Evolutionary conservation across 2,888 invertebrate species (phyloP).

Genomic region (Cryptophagus acutangulus): DNA sequence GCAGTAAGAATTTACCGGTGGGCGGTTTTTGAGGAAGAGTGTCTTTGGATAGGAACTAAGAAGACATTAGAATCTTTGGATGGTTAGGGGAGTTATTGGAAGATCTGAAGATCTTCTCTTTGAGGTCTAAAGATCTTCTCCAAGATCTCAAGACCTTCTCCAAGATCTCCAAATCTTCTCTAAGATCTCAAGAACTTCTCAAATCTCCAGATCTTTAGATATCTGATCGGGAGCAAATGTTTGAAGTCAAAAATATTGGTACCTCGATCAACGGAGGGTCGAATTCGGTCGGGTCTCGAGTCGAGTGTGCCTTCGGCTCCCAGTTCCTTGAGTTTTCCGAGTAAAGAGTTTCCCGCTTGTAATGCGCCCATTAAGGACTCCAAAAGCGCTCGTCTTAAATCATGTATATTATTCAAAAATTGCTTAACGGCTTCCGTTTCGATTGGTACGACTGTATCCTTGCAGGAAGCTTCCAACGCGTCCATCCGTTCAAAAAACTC

Average conservation of each 20-base stretch:
- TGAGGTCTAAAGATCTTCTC: no score
- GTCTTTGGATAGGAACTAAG: no score
- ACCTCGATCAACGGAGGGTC: constrained; percentile 49
- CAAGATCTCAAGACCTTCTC: no score
- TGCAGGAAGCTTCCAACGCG: constrained; percentile 64
- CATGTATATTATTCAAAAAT: constrained; percentile 65
- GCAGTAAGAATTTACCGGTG: neutral
- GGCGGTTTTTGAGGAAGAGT: neutral
- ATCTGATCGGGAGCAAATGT: no score
- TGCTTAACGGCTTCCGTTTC: constrained; percentile 69
- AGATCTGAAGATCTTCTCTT: no score
- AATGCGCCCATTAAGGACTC: constrained; percentile 75
- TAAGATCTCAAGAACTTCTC: no score
- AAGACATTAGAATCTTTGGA: no score
- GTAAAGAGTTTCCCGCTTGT: constrained; percentile 70
- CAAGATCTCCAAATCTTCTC: no score
- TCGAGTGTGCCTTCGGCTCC: constrained; percentile 70
- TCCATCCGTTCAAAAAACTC: constrained; percentile 66
- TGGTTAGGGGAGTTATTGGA: no score
- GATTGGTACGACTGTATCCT: constrained; percentile 55
- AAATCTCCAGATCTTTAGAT: no score
- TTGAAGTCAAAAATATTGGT: no score
- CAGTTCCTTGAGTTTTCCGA: constrained; percentile 69
- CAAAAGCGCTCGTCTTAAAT: constrained; percentile 65
- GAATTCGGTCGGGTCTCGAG: constrained; percentile 60